These are phyloP conservation scores for Patella pellucida DNA, from an alignment of 2,888 invertebrate genomes.

Conservation along the genomic window DNA sequence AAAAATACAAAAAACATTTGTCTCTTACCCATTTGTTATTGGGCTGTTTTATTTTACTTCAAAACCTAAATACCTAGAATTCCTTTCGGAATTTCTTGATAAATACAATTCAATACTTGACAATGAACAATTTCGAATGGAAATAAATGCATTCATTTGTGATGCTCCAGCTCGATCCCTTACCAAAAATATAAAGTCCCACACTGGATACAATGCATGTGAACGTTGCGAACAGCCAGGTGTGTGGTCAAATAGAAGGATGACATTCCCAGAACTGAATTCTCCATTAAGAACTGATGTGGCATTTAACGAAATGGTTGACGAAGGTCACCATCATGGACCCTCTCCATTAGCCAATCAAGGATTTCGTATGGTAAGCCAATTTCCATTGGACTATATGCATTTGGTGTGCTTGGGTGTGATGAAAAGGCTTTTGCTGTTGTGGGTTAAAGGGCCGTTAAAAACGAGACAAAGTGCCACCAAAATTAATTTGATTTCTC, in stretches of 20 bases:
- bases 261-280: no score
- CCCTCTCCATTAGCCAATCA: neutral
- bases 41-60: slow-evolving; percentile 23
- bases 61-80: slow-evolving; percentile 27
- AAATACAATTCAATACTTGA: slow-evolving; percentile 1
- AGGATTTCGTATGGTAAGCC: slow-evolving; percentile 8
- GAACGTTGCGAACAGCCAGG: slow-evolving; percentile 16
- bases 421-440: neutral
- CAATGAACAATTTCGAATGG: neutral
- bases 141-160: slow-evolving; percentile 31
- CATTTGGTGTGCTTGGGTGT: neutral
- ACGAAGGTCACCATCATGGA: slow-evolving; percentile 13
- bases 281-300: slow-evolving; percentile 2
- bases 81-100: slow-evolving; percentile 24
- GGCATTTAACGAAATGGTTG: slow-evolving; percentile 11
- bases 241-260: no score
- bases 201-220: slow-evolving; percentile 30
- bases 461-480: neutral
- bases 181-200: slow-evolving; percentile 26
- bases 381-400: slow-evolving; percentile 13
- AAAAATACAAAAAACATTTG: no score
- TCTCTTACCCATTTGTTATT: slow-evolving; percentile 19
- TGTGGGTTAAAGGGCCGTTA: slow-evolving; percentile 13
- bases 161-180: slow-evolving; percentile 37
- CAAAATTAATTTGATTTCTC: neutral